Evolutionary conservation across 2,888 invertebrate genomes (phyloP).

Genomic region (Agonopterix alstromeriana): DNA sequence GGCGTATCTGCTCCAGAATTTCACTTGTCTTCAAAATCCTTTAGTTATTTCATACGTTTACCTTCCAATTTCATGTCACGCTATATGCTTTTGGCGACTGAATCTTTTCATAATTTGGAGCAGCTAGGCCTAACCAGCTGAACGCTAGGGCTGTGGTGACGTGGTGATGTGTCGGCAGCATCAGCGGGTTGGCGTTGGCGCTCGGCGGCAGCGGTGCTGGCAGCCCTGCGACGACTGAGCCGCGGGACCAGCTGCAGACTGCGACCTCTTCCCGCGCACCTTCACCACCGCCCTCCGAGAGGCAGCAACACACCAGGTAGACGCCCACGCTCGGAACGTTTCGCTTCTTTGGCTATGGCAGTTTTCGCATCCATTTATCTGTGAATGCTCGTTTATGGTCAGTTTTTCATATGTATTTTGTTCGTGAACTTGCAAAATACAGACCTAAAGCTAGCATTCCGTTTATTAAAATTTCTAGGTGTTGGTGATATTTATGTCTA

Average conservation of each 20-base stretch:
- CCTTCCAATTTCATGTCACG: conserved; percentile 3
- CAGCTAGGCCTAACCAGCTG: conserved; percentile 49
- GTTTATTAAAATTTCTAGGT: conserved; percentile 39
- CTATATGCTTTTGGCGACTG: too few species aligned
- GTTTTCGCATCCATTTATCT: conserved; percentile 29
- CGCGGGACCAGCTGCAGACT: conserved; percentile 42
- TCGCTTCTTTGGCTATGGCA: conserved; percentile 55
- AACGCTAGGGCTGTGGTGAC: conserved; percentile 70
- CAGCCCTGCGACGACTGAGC: conserved; percentile 51
- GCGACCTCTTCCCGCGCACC: conserved; percentile 65
- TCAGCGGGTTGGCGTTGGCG: conserved; percentile 76
- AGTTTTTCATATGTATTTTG: neutral
- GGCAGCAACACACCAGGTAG: conserved; percentile 73
- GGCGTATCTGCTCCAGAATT: conserved; percentile 63
- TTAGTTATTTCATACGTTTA: conserved; percentile 9
- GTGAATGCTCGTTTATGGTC: conserved; percentile 32
- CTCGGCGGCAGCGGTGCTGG: conserved; percentile 67
- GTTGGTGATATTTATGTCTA: conserved; percentile 33
- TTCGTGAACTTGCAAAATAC: too few species aligned
- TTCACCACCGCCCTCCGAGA: conserved; percentile 64
- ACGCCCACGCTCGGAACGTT: conserved; percentile 64
- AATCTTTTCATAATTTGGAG: conserved; percentile 39
- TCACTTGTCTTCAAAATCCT: conserved; percentile 10
- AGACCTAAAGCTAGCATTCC: conserved; percentile 36
- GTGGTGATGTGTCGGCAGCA: conserved; percentile 75